Evolutionary conservation across 2,888 invertebrate species (phyloP).

Genomic region (Campaea margaritaria): DNA sequence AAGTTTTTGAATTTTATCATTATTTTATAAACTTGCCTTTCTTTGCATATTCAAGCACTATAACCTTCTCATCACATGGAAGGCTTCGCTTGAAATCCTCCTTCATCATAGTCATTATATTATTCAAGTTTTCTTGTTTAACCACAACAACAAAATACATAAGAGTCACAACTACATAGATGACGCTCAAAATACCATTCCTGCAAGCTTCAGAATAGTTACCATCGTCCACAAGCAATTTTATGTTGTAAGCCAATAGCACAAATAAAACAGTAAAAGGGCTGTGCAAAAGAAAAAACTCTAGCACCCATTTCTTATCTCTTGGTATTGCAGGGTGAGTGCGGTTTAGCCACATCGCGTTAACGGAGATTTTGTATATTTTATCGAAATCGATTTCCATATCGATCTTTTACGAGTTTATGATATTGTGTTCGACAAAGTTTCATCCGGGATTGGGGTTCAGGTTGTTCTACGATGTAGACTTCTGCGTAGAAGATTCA

Average conservation of each 20-base stretch:
- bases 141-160: constrained; percentile 19
- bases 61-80: constrained; percentile 12
- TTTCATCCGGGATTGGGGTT: no score
- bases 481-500: no score
- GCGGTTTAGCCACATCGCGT: constrained; percentile 14
- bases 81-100: constrained; percentile 15
- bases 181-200: constrained; percentile 9
- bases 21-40: constrained; percentile 10
- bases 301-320: constrained; percentile 18
- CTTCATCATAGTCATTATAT: constrained; percentile 25
- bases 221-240: not conserved
- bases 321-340: constrained; percentile 23
- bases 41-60: constrained; percentile 20
- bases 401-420: not conserved
- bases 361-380: constrained; percentile 15
- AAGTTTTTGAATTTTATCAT: no score
- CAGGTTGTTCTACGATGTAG: no score
- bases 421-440: not conserved
- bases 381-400: constrained; percentile 16
- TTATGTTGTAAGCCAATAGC: constrained; percentile 5
- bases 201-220: constrained; percentile 16
- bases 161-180: constrained; percentile 12
- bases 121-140: constrained; percentile 7
- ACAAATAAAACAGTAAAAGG: not conserved
- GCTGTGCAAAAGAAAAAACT: constrained; percentile 2